Conservation (phyloP, 2,888 invertebrate species). For the Tiphia femorata region DNA sequence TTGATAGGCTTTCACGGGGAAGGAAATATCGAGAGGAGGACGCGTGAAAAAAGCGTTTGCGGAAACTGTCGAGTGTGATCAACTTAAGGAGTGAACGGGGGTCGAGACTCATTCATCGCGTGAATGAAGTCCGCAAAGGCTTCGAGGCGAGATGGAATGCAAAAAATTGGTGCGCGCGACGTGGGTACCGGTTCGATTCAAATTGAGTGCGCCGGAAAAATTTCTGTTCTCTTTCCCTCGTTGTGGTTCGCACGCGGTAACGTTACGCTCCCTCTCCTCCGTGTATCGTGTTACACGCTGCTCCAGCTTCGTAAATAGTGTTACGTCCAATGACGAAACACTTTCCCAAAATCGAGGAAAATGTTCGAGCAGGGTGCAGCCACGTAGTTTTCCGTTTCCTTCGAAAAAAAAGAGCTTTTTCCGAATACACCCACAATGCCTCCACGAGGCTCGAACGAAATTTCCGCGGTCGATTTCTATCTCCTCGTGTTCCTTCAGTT, state of each 20-base stretch:
- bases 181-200: constrained; percentile 58
- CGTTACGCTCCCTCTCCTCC: constrained; percentile 45
- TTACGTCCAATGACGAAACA: constrained; percentile 43
- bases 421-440: no score
- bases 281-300: constrained; percentile 53
- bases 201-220: constrained; percentile 51
- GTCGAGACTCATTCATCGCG: constrained; percentile 36
- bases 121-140: constrained; percentile 42
- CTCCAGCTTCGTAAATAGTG: constrained; percentile 39
- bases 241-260: constrained; percentile 56
- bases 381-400: not conserved
- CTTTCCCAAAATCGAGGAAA: constrained; percentile 17
- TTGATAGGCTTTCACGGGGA: no score
- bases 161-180: constrained; percentile 27
- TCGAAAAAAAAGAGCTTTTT: no score
- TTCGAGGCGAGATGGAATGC: constrained; percentile 40
- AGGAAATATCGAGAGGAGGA: no score
- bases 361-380: constrained; percentile 1
- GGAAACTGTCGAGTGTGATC: constrained; percentile 64
- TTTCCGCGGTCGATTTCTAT: constrained; percentile 22
- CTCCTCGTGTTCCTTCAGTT: constrained; percentile 19
- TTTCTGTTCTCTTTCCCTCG: constrained; percentile 46
- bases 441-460: no score
- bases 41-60: constrained; percentile 35
- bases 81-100: constrained; percentile 46